Evolutionary conservation across 2,113 vertebrate species (phyloP).

Genomic region (Lampris megalopsis): DNA sequence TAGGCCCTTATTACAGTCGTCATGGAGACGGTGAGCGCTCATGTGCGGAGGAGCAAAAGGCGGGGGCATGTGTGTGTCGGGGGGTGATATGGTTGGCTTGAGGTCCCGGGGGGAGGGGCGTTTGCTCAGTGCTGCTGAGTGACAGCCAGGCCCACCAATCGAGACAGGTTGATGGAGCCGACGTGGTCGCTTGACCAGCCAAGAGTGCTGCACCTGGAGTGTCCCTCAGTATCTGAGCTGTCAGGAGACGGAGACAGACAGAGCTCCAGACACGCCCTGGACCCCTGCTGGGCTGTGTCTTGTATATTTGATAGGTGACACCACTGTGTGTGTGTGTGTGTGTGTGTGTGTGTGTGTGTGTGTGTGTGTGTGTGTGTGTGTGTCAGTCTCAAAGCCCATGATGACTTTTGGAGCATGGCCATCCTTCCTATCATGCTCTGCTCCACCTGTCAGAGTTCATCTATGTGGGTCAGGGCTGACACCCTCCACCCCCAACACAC

Average conservation of each 20-base stretch:
- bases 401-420: conserved; percentile 59
- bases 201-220: conserved; percentile 34
- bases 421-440: conserved; percentile 42
- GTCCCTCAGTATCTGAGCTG: conserved; percentile 43
- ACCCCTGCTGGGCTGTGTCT: no score
- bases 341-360: conserved; percentile 28
- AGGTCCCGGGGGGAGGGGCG: conserved; percentile 39
- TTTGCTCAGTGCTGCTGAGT: conserved; percentile 36
- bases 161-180: conserved; percentile 65
- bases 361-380: conserved; percentile 1
- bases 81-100: conserved; percentile 36
- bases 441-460: conserved; percentile 43
- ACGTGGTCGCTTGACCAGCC: conserved; percentile 56
- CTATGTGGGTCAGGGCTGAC: conserved; percentile 17
- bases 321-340: conserved; percentile 12
- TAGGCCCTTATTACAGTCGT: no score
- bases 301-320: no score
- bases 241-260: conserved; percentile 29
- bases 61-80: no score
- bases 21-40: no score
- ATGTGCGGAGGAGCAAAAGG: no score
- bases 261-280: background rate
- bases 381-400: conserved; percentile 21
- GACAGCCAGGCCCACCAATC: conserved; percentile 62
- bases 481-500: background rate